phyloP scores from a whole-genome alignment of 1,140 invertebrate species.

The Drusus annulatus region DNA sequence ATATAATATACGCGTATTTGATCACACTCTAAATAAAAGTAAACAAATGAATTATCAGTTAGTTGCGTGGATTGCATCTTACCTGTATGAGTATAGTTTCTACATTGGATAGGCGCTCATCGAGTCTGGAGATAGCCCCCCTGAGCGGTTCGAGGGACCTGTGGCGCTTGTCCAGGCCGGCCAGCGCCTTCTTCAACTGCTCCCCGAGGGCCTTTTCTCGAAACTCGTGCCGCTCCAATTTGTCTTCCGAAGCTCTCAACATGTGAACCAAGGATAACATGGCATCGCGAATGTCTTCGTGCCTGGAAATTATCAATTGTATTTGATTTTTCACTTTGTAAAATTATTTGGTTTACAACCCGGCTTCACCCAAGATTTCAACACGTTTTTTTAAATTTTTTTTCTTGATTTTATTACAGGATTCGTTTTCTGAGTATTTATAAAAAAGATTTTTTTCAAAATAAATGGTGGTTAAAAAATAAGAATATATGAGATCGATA shows the following conservation, averaged over 20 bases:
- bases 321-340: neutral
- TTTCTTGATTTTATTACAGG: too few species aligned
- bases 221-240: constrained; percentile 87
- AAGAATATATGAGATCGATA: too few species aligned
- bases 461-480: too few species aligned
- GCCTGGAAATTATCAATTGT: constrained; percentile 68
- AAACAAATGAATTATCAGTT: too few species aligned
- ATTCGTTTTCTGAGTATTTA: too few species aligned
- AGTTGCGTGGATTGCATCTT: constrained; percentile 27
- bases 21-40: too few species aligned
- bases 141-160: constrained; percentile 79
- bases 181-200: constrained; percentile 81
- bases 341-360: neutral
- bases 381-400: too few species aligned
- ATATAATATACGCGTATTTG: too few species aligned
- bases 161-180: constrained; percentile 80
- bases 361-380: too few species aligned
- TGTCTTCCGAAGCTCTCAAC: constrained; percentile 84
- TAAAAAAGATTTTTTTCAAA: too few species aligned
- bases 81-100: constrained; percentile 78
- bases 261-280: constrained; percentile 87
- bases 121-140: constrained; percentile 76
- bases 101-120: constrained; percentile 79
- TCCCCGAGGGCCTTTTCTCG: constrained; percentile 85
- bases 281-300: constrained; percentile 86